Conservation (phyloP, 2,888 invertebrate species). For the Sminthurides aquaticus region DNA sequence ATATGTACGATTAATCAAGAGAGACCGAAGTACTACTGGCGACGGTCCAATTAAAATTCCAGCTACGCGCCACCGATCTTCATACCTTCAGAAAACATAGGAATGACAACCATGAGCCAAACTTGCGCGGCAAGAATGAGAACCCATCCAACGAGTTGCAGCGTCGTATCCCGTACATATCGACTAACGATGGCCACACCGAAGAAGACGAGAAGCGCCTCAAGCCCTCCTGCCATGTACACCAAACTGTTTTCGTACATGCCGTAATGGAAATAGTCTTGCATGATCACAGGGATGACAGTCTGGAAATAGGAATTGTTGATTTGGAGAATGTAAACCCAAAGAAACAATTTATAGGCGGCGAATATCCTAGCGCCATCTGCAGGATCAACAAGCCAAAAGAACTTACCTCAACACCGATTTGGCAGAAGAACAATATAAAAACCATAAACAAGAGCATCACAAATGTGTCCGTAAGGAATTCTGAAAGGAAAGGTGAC, state of each 20-base stretch:
- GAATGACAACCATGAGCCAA: conserved; percentile 44
- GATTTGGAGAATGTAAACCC: no score
- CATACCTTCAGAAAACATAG: conserved; percentile 12
- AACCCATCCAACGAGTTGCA: conserved; percentile 46
- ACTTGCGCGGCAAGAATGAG: conserved; percentile 44
- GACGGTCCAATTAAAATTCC: no score
- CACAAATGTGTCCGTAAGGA: conserved; percentile 47
- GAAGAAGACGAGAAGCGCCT: conserved; percentile 46
- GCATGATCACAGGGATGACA: conserved; percentile 47
- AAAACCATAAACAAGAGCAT: conserved; percentile 47
- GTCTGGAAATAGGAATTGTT: no score
- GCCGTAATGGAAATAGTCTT: conserved; percentile 46
- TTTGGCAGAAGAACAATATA: conserved; percentile 48
- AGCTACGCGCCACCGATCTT: no score
- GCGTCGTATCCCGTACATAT: conserved; percentile 45
- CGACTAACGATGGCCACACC: conserved; percentile 46
- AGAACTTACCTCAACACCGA: conserved; percentile 47
- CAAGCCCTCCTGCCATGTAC: conserved; percentile 48
- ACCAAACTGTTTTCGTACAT: conserved; percentile 48
- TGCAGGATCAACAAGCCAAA: background rate
- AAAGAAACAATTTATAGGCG: no score
- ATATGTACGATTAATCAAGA: background rate
- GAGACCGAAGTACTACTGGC: background rate
- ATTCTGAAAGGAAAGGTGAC: conserved; percentile 44
- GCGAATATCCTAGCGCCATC: background rate